Percentiles rank a stretch among this genome's conserved stretches.
phyloP scores from a whole-genome alignment of 1,140 invertebrate genomes.

The Diorhabda carinulata region DNA sequence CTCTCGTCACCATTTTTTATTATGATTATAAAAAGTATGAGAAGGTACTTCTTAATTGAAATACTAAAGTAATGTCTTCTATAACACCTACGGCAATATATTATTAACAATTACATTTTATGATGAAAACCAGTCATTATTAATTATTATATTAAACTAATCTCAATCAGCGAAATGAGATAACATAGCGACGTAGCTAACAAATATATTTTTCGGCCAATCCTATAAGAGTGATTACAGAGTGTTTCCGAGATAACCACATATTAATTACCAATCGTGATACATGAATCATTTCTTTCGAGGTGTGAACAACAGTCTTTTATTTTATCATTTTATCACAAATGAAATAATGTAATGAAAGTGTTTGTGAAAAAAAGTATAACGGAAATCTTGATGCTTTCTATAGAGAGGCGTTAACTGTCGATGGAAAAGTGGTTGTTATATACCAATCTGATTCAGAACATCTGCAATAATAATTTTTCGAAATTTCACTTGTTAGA shows the following conservation, averaged over 20 bases:
- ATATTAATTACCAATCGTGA: constrained; percentile 2
- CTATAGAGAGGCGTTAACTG: neutral
- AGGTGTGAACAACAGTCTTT: neutral
- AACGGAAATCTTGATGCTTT: constrained; percentile 1
- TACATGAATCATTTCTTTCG: neutral
- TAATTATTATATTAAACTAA: constrained; percentile 3
- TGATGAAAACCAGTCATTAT: neutral
- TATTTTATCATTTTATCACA: constrained; percentile 1
- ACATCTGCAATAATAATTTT: neutral
- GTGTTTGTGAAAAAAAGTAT: neutral
- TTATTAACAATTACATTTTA: neutral
- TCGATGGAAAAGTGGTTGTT: neutral
- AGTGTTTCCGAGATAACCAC: neutral
- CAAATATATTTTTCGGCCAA: constrained; percentile 1
- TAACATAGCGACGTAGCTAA: neutral
- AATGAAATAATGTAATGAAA: constrained; percentile 3
- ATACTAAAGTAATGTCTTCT: too few relatives aligned
- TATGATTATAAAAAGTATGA: too few relatives aligned
- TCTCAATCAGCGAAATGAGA: neutral
- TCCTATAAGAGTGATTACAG: neutral
- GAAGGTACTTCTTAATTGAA: too few relatives aligned
- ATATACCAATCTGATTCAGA: neutral
- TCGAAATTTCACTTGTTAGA: too few relatives aligned
- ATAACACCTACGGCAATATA: too few relatives aligned
- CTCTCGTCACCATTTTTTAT: too few relatives aligned